phyloP scores from a whole-genome alignment of 2,888 invertebrate species.

The Sturmia bella region DNA sequence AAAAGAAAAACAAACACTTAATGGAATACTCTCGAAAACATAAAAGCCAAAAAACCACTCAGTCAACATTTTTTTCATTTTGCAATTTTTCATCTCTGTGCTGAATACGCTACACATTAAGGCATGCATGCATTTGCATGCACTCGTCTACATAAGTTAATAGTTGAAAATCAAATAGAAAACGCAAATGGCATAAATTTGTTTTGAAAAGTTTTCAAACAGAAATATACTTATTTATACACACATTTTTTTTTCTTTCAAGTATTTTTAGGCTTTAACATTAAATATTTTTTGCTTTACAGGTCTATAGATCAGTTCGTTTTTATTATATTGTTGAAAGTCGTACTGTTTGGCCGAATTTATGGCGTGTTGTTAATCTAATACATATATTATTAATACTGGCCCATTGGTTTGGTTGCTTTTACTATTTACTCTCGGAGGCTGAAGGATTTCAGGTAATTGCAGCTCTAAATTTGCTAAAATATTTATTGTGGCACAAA shows the following conservation, averaged over 20 bases:
- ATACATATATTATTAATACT: slow-evolving; percentile 96
- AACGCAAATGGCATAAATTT: too few species aligned
- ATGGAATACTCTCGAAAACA: too few species aligned
- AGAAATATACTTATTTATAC: not conserved
- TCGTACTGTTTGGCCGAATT: slow-evolving; percentile 96
- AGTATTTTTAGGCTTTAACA: not conserved
- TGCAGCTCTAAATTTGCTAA: not conserved
- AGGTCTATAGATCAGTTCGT: slow-evolving; percentile 94
- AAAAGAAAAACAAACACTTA: too few species aligned
- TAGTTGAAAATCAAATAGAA: too few species aligned
- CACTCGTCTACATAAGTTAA: too few species aligned
- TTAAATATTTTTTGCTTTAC: slow-evolving; percentile 68
- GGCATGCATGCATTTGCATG: too few species aligned
- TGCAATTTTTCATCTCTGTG: too few species aligned
- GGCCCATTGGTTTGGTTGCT: slow-evolving; percentile 99
- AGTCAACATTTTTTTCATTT: too few species aligned
- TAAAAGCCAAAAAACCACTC: too few species aligned
- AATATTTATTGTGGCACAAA: not conserved
- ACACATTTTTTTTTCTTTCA: too few species aligned
- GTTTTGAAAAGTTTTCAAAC: too few species aligned
- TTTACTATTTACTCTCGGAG: slow-evolving; percentile 96
- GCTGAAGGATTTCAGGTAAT: slow-evolving; percentile 91
- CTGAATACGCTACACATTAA: too few species aligned
- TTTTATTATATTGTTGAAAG: slow-evolving; percentile 98
- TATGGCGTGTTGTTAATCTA: slow-evolving; percentile 97